Base-by-base conservation (phyloP, 2,888 invertebrate species). In the Hedychridium roseum region DNA sequence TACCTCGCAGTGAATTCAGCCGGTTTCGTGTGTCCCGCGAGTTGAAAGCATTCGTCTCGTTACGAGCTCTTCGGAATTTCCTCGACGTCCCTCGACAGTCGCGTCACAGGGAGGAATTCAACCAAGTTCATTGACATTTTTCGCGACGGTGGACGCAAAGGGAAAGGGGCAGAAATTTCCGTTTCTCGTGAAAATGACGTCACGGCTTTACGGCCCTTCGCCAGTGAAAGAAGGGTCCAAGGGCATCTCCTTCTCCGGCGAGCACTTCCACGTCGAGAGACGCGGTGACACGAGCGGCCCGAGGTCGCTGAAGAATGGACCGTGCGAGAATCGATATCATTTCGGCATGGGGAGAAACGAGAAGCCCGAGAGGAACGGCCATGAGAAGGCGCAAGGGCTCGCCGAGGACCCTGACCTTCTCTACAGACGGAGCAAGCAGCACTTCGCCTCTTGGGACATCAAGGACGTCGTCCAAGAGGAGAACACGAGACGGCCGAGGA, bases 141-240 rank as follows among this genome's bases (percentile, higher is more conserved):
- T n/a, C n/a, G n/a, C n/a, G n/a, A n/a, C n/a, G n/a, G n/a, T n/a
- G n/a, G n/a, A n/a, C n/a, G n/a, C n/a, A n/a, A n/a, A n/a, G n/a
- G n/a, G n/a, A n/a, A n/a, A n/a, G n/a, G n/a, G n/a, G n/a, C n/a
- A n/a, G n/a, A n/a, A n/a, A n/a, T n/a, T 56, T 51, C 54, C 63
- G 49, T 60, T 60, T 30, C 54, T 60, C 16, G 55, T 43, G 16
- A 73, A 56, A 42, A 74, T 75, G 77, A 71, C 72, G 34, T 68
- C 77, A 26, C 72, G 70, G 27, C 61, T 72, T 23, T 71, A 74
- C 39, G 67, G 65, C 16, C 54, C 58, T 3, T 62, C 64, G 51
- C 43, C 50, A 55, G 43, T 27, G 7, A 68, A 65, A 50, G 72
- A 71, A 17, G 53, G 57, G 9, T 20, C 64, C 15, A 61, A 64